phyloP scores from a whole-genome alignment of 2,113 vertebrate genomes.

The Pristiophorus japonicus region DNA sequence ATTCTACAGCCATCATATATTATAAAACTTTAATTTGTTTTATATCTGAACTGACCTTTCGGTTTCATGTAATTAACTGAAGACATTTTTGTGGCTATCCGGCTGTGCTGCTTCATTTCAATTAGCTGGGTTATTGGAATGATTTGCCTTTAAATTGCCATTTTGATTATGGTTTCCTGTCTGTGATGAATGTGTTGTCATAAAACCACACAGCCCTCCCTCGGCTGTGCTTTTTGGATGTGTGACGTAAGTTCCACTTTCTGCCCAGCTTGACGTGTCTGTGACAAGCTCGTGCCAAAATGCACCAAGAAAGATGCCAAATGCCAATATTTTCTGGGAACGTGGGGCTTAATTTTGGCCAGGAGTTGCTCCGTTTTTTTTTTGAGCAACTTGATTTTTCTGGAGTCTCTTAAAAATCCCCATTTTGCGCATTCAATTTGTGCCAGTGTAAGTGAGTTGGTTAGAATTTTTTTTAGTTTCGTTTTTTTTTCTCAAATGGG shows the following conservation, averaged over 20 bases:
- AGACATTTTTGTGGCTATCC: background rate
- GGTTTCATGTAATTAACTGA: background rate
- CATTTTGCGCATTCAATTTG: too few relatives aligned
- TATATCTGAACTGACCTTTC: constrained; percentile 22
- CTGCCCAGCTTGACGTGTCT: background rate
- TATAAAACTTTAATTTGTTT: background rate
- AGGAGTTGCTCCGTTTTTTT: too few relatives aligned
- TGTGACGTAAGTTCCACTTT: background rate
- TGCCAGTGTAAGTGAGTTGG: too few relatives aligned
- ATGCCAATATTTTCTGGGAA: background rate
- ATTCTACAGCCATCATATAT: background rate
- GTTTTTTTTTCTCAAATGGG: too few relatives aligned
- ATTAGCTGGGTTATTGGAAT: background rate
- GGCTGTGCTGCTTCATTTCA: constrained; percentile 3
- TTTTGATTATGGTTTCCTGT: too few relatives aligned
- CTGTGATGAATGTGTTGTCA: background rate
- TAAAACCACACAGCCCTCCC: background rate
- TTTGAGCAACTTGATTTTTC: too few relatives aligned
- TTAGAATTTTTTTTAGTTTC: too few relatives aligned
- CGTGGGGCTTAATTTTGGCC: too few relatives aligned
- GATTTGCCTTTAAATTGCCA: background rate
- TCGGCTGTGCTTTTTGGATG: background rate
- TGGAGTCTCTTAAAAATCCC: too few relatives aligned
- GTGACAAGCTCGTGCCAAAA: background rate
- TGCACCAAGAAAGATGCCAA: background rate